These are phyloP conservation scores for Andricus curvator DNA, from an alignment of 2,888 invertebrate species.

Conservation along the genomic window DNA sequence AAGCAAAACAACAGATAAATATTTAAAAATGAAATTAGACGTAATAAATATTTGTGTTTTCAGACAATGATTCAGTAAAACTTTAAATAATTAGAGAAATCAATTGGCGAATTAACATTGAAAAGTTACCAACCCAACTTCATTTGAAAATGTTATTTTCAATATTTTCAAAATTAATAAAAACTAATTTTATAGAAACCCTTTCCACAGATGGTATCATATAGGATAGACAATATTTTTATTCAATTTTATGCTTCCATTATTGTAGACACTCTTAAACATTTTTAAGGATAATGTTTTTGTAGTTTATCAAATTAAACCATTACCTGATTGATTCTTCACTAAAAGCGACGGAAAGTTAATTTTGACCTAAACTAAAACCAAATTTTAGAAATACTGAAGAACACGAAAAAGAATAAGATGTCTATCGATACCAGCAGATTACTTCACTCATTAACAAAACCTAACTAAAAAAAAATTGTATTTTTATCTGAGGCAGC, in stretches of 20 bases:
- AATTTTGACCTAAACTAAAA: not conserved
- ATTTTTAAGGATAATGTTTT: not conserved
- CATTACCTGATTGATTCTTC: not conserved
- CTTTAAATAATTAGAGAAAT: not conserved
- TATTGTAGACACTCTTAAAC: not conserved
- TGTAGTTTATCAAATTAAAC: not conserved
- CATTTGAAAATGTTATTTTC: not conserved
- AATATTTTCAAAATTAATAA: not conserved
- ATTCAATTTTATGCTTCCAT: slow-evolving; percentile 16
- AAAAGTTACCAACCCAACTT: no score
- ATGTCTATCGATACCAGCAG: no score
- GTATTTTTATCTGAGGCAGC: no score
- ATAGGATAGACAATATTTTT: slow-evolving; percentile 2
- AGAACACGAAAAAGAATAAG: no score
- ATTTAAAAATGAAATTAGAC: not conserved
- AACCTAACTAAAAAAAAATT: no score
- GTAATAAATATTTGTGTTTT: not conserved
- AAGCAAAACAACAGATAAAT: not conserved
- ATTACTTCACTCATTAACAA: no score
- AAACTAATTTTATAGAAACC: no score
- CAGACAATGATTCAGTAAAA: not conserved
- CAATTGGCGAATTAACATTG: not conserved
- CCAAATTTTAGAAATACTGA: not conserved
- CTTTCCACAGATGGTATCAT: not conserved
- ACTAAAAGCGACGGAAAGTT: not conserved